Percentiles rank a stretch among this genome's conserved stretches.
Evolutionary conservation across 2,888 invertebrate species (phyloP).

Genomic region (Trypoxylon attenuatum): DNA sequence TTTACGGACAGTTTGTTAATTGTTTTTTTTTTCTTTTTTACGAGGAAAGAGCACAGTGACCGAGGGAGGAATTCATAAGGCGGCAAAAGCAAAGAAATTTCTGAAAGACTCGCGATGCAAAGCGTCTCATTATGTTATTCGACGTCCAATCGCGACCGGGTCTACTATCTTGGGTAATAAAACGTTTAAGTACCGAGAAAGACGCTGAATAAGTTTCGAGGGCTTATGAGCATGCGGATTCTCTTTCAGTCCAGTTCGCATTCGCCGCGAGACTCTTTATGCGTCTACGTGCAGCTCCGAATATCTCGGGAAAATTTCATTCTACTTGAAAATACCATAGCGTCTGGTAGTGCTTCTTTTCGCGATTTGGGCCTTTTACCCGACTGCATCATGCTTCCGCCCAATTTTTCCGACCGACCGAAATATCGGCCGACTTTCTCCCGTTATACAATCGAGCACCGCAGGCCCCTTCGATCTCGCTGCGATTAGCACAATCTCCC

Average conservation of each 20-base stretch:
- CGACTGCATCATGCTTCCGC: slow-evolving; percentile 3
- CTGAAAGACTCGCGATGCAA: not conserved
- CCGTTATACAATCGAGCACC: slow-evolving; percentile 34
- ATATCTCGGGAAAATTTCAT: not conserved
- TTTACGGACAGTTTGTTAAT: no score
- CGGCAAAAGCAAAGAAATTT: slow-evolving; percentile 3
- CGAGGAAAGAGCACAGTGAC: no score
- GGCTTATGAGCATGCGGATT: not conserved
- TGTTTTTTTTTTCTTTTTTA: no score
- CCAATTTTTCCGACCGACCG: not conserved
- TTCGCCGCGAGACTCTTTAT: not conserved
- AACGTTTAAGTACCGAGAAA: slow-evolving; percentile 30
- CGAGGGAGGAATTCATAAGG: not conserved
- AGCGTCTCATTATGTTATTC: slow-evolving; percentile 3
- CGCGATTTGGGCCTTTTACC: slow-evolving; percentile 6
- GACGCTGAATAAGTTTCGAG: slow-evolving; percentile 16
- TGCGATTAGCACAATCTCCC: slow-evolving; percentile 17
- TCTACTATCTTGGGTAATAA: slow-evolving; percentile 11
- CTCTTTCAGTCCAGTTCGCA: not conserved
- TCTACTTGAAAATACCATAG: not conserved
- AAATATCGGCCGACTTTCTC: slow-evolving; percentile 40
- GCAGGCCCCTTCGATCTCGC: slow-evolving; percentile 9
- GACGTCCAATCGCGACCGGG: slow-evolving; percentile 23
- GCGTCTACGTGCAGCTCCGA: not conserved
- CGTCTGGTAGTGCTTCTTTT: not conserved